Evolutionary conservation across 2,888 invertebrate genomes (phyloP), one percentile per base, ranked within the genome.

Genomic region (Parthenolecanium corni): DNA sequence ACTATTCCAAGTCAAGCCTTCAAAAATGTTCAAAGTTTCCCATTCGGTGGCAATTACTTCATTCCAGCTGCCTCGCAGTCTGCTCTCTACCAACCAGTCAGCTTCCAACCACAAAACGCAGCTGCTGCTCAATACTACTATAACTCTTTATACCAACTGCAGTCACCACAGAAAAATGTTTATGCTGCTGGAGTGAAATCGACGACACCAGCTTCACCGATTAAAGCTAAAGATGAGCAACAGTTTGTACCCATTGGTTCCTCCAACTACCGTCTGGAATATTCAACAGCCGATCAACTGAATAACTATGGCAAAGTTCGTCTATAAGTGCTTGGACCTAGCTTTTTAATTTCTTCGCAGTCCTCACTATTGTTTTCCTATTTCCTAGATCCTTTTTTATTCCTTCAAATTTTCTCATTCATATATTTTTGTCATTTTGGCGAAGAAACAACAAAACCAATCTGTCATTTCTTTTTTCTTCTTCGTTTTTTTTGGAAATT

Each of bases 161-260:
- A 46, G 36, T 23, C 40, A 23, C 23, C 53, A 12, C 52, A 51
- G 14, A 63, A 63, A 18, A 63, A 46, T 20, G 47, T 63, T 20
- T 63, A 53, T 38, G 53, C 44, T n/a, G 42, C 63, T 16, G 63
- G 63, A 20, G 53, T 63, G 14, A 63, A 63, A 38, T 63, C 63
- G n/a, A 63, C 63, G 11, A 63, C 63, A n/a, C 53, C 63, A 38
- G 42, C 63, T 6, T 21, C 21, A 5, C 62, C 62, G 3, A 42
- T 25, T 20, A 62, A 62, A 38, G 21, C 21, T 2, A 52, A 62
- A 25, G 52, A 51, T 2, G 31, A 23, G 1, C 36, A 47, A 20
- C 25, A 31, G 2, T 62, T 52, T 18, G 44, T 62, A 2, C 63
- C 53, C 36, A 31, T 63, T 16, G 42, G 24, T n/a, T 31, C 52